These are phyloP conservation scores for Nemoura dubitans DNA, from an alignment of 2,888 invertebrate genomes.

Conservation along the genomic window DNA sequence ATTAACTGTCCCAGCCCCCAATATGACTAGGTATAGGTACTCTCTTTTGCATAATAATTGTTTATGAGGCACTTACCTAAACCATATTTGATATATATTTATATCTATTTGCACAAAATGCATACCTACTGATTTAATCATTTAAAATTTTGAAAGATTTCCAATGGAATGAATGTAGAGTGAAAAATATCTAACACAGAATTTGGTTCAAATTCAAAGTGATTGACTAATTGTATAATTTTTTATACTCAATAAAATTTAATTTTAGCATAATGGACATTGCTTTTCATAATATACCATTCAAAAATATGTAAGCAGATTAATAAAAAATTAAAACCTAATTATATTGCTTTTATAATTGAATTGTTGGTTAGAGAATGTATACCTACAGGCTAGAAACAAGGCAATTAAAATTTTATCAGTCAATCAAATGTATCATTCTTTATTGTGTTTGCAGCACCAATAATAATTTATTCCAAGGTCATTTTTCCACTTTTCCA, in stretches of 20 bases:
- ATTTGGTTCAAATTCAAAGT: not conserved
- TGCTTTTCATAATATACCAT: not conserved
- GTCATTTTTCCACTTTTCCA: not conserved
- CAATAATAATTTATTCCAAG: not conserved
- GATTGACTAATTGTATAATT: not conserved
- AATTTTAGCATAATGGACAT: not conserved
- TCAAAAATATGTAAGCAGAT: not conserved
- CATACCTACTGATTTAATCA: not conserved
- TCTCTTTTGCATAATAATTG: not conserved
- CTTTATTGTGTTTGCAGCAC: not conserved
- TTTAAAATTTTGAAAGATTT: not conserved
- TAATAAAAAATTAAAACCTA: not conserved
- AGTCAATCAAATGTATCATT: not conserved
- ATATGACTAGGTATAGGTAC: not conserved
- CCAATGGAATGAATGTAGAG: not conserved
- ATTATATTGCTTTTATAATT: constrained; percentile 2
- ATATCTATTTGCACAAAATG: not conserved
- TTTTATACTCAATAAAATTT: not conserved
- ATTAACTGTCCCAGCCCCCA: not conserved
- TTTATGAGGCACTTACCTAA: not conserved
- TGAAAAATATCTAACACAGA: not conserved
- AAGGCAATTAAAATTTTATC: not conserved
- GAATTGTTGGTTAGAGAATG: not conserved
- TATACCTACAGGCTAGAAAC: not conserved
- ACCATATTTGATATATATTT: not conserved